Evolutionary conservation across 2,113 vertebrate species (phyloP).

Genomic region (Aptenodytes patagonicus): DNA sequence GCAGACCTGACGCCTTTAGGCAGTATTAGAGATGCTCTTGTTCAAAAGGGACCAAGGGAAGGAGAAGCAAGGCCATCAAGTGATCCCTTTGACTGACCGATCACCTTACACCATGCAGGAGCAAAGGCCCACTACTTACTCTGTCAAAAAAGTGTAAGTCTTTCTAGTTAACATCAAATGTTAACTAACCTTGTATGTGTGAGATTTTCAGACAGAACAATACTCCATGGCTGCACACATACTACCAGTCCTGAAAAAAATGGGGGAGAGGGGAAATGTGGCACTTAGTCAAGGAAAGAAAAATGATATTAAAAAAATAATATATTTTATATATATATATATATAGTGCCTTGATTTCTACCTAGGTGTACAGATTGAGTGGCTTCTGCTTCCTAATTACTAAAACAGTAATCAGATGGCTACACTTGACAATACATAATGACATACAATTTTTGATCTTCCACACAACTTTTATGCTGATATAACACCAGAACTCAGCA

Average conservation of each 20-base stretch:
- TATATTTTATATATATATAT: no score
- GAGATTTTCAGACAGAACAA: neutral
- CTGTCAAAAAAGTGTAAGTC: neutral
- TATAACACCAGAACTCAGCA: neutral
- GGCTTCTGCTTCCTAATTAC: neutral
- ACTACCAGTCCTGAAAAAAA: neutral
- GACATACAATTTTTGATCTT: neutral
- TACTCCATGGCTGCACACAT: neutral
- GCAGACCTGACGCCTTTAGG: neutral
- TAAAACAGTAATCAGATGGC: neutral
- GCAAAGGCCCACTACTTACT: neutral
- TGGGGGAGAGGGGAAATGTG: fast-evolving
- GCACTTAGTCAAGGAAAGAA: neutral
- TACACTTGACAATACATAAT: neutral
- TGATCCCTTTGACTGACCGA: neutral
- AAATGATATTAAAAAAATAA: neutral
- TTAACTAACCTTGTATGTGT: neutral
- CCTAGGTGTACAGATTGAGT: neutral
- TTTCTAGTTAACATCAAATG: neutral
- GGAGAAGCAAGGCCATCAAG: neutral
- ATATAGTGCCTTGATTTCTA: neutral
- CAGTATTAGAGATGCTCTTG: neutral
- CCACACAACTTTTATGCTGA: neutral
- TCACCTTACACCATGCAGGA: neutral
- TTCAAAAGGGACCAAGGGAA: neutral